Evolutionary conservation across 2,113 vertebrate species (phyloP).

Genomic region (Leptosomus discolor): DNA sequence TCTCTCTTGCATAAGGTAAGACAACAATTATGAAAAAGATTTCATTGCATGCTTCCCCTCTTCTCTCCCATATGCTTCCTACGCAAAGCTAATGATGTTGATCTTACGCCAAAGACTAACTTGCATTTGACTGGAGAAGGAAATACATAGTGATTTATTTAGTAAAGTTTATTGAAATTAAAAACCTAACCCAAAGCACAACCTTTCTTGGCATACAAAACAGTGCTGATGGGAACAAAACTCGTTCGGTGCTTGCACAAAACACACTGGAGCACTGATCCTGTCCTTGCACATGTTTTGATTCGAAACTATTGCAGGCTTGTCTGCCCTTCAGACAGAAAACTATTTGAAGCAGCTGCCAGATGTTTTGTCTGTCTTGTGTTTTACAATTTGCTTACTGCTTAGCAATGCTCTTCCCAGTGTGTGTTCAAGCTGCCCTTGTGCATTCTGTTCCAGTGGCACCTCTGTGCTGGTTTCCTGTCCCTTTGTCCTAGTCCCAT

Average conservation of each 20-base stretch:
- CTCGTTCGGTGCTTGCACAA: neutral
- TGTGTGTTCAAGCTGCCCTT: neutral
- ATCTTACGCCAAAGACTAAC: neutral
- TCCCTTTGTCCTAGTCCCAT: neutral
- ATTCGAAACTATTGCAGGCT: conserved; percentile 44
- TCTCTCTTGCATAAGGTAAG: neutral
- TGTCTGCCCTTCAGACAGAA: conserved; percentile 73
- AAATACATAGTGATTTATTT: neutral
- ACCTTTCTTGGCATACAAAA: neutral
- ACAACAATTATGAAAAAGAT: neutral
- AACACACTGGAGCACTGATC: neutral
- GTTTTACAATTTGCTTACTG: conserved; percentile 69
- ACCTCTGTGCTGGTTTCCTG: neutral
- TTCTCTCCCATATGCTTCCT: neutral
- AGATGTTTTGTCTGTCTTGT: conserved; percentile 77
- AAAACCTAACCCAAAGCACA: neutral
- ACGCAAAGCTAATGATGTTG: neutral
- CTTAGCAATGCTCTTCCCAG: conserved; percentile 49
- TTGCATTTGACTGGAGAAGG: neutral
- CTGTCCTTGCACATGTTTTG: conserved; percentile 62
- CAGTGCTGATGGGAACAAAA: neutral
- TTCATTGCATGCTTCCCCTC: neutral
- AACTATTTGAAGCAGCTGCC: conserved; percentile 76
- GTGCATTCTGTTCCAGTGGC: neutral
- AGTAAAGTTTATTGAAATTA: conserved; percentile 9